phyloP scores from a whole-genome alignment of 2,113 vertebrate species.

The Physeter macrocephalus region DNA sequence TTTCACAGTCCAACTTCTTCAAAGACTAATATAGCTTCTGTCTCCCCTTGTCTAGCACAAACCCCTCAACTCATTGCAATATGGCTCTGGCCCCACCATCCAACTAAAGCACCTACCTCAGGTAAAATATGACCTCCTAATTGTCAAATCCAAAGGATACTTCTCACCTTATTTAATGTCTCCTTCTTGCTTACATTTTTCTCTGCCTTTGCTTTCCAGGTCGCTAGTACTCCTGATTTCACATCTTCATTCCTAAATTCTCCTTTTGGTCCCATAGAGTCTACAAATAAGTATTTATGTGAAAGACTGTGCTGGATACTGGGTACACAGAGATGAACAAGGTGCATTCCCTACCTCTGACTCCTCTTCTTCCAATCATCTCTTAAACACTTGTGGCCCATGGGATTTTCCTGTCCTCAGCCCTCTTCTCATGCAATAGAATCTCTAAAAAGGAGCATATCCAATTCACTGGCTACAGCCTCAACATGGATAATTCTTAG shows the following conservation, averaged over 20 bases:
- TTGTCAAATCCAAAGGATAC: neutral
- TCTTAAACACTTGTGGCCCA: neutral
- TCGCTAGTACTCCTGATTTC: neutral
- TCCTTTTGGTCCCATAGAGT: neutral
- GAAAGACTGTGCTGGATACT: neutral
- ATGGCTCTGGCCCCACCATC: neutral
- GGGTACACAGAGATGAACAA: neutral
- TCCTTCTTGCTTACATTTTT: neutral
- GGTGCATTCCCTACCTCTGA: neutral
- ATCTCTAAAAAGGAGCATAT: neutral
- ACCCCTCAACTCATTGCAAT: neutral
- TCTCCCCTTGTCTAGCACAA: neutral
- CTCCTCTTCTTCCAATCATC: neutral
- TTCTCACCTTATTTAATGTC: neutral
- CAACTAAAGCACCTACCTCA: neutral
- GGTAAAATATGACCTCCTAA: neutral
- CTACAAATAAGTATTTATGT: neutral
- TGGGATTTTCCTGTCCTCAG: neutral
- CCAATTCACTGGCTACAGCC: neutral
- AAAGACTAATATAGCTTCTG: neutral
- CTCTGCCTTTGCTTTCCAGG: neutral
- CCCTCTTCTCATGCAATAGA: neutral
- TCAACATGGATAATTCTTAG: neutral
- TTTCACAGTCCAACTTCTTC: neutral
- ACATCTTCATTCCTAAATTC: neutral